Percentiles rank a stretch among this genome's conserved stretches.
Evolutionary conservation across 1,140 invertebrate genomes (phyloP).

Genomic region (Scylla paramamosain): DNA sequence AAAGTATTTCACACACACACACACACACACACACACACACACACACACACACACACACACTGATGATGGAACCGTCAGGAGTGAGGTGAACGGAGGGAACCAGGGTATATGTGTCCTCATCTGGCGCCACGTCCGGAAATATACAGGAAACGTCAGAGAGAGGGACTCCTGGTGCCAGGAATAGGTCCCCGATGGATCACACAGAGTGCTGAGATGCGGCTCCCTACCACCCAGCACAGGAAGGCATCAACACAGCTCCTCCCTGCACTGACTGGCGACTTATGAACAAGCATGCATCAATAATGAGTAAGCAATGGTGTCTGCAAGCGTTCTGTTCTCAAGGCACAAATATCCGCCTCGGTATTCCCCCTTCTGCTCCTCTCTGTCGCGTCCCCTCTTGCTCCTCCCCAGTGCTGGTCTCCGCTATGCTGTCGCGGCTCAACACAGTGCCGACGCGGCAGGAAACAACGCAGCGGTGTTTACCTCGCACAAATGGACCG

Average conservation of each 20-base stretch:
- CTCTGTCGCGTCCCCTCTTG: background rate
- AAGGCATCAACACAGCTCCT: background rate
- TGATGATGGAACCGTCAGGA: background rate
- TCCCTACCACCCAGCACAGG: background rate
- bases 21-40: slow-evolving; percentile 43
- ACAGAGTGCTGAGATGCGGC: background rate
- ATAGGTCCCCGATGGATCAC: background rate
- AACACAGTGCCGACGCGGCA: slow-evolving; percentile 7
- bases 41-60: slow-evolving; percentile 44
- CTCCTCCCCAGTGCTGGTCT: background rate
- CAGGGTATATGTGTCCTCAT: background rate
- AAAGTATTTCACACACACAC: slow-evolving; percentile 9
- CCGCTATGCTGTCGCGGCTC: background rate
- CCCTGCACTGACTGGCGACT: background rate
- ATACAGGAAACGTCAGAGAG: background rate
- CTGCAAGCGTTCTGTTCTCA: slow-evolving; percentile 7
- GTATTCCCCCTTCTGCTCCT: background rate
- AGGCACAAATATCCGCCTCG: background rate
- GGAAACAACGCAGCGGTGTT: slow-evolving; percentile 11
- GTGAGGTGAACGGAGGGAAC: background rate
- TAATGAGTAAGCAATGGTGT: no score
- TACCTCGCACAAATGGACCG: slow-evolving; percentile 10
- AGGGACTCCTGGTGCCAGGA: background rate
- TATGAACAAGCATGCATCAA: no score
- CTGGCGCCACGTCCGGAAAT: slow-evolving; percentile 7